phyloP scores from a whole-genome alignment of 2,888 invertebrate genomes.

The Drosophila affinis region DNA sequence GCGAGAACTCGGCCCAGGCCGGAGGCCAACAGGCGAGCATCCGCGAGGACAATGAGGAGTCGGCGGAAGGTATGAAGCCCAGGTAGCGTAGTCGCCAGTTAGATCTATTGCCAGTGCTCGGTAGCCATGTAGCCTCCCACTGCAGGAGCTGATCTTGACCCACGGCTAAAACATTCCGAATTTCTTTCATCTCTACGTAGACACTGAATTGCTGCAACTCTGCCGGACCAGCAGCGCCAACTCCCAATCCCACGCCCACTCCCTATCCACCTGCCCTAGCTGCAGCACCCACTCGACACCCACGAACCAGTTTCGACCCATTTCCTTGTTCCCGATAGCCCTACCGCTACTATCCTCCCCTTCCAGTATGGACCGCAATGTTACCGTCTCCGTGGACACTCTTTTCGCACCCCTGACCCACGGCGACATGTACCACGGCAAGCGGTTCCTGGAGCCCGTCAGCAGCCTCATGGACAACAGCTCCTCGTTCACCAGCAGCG shows the following conservation, averaged over 20 bases:
- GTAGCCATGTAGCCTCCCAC: too few relatives aligned
- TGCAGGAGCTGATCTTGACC: not conserved
- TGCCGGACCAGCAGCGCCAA: constrained; percentile 31
- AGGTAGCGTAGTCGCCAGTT: constrained; percentile 82
- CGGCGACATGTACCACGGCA: constrained; percentile 77
- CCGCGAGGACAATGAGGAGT: constrained; percentile 82
- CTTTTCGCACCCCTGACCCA: constrained; percentile 48
- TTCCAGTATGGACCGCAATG: constrained; percentile 30
- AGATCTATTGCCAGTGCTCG: constrained; percentile 29
- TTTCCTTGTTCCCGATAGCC: constrained; percentile 36
- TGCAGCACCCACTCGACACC: constrained; percentile 41
- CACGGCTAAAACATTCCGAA: not conserved
- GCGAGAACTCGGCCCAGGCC: not conserved
- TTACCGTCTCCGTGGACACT: constrained; percentile 53
- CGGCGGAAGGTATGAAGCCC: constrained; percentile 84
- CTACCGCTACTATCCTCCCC: constrained; percentile 2
- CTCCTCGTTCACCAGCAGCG: constrained; percentile 74
- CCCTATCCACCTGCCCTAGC: constrained; percentile 18
- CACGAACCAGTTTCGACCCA: constrained; percentile 64
- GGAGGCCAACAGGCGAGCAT: constrained; percentile 55
- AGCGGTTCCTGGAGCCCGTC: constrained; percentile 78
- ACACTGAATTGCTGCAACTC: constrained; percentile 65
- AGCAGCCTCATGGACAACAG: constrained; percentile 64
- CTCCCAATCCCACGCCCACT: constrained; percentile 19
- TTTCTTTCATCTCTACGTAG: constrained; percentile 21